Evolutionary conservation across 2,113 vertebrate genomes (phyloP).

Genomic region (Aptenodytes patagonicus): DNA sequence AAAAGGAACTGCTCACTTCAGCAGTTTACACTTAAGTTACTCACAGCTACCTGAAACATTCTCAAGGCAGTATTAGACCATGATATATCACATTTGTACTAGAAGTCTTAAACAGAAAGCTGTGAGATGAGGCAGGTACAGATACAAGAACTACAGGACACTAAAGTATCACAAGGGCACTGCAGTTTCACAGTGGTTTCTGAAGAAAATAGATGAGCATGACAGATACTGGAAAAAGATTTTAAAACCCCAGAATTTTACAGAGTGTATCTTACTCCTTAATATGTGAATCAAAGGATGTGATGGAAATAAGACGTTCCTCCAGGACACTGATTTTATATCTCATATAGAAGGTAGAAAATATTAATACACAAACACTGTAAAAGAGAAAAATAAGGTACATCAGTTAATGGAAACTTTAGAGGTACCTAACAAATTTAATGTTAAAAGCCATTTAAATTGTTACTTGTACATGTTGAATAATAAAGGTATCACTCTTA

Average conservation of each 20-base stretch:
- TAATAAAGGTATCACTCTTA: not conserved
- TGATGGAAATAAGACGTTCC: constrained; percentile 79
- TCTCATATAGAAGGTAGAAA: constrained; percentile 91
- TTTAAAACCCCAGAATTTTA: not conserved
- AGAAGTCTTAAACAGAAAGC: not conserved
- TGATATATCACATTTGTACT: not conserved
- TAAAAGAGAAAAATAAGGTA: not conserved
- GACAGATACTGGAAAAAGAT: not conserved
- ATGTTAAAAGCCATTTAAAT: not conserved
- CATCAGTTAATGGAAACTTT: not conserved
- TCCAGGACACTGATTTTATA: constrained; percentile 87
- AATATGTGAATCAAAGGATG: constrained; percentile 73
- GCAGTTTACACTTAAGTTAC: not conserved
- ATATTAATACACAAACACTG: constrained; percentile 85
- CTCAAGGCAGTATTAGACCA: not conserved
- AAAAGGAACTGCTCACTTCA: not conserved
- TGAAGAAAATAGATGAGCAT: not conserved
- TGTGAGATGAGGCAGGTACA: not conserved
- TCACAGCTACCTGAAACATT: not conserved
- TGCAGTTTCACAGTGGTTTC: not conserved
- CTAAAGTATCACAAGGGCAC: not conserved
- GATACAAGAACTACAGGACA: not conserved
- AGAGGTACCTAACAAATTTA: not conserved
- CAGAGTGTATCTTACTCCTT: constrained; percentile 76
- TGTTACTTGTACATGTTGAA: not conserved